phyloP scores from a whole-genome alignment of 2,888 invertebrate genomes.

The Ferrisia virgata region DNA sequence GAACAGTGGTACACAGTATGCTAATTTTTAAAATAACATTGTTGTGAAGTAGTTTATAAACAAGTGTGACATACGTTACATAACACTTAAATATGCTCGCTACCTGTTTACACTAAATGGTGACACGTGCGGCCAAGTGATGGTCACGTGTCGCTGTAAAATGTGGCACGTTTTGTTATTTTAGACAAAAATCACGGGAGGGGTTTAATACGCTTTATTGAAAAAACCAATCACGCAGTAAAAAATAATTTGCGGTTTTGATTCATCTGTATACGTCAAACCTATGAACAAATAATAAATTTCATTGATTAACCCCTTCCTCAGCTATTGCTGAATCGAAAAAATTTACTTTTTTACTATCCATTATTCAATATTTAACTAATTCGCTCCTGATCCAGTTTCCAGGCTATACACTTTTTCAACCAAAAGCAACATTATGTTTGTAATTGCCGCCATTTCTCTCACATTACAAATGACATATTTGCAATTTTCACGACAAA shows the following conservation, averaged over 20 bases:
- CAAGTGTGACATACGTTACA: slow-evolving; percentile 26
- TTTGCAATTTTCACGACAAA: neutral
- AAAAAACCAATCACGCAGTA: neutral
- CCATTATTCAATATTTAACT: too few relatives aligned
- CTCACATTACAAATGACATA: neutral
- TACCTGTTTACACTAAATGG: slow-evolving; percentile 22
- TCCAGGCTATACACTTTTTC: too few relatives aligned
- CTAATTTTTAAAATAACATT: slow-evolving; percentile 24
- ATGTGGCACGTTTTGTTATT: slow-evolving; percentile 15
- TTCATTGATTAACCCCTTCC: neutral
- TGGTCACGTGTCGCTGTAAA: neutral
- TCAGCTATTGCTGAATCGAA: too few relatives aligned
- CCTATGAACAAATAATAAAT: neutral
- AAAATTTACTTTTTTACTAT: too few relatives aligned
- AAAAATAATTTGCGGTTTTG: neutral
- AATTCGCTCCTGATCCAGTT: too few relatives aligned
- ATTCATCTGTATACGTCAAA: neutral
- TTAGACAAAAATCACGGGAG: slow-evolving; percentile 11
- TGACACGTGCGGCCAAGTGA: neutral
- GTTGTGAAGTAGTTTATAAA: neutral
- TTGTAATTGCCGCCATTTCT: neutral
- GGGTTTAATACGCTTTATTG: neutral
- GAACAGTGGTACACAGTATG: neutral
- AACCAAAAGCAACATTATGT: neutral
- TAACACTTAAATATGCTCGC: slow-evolving; percentile 20